Percentiles rank a stretch among this genome's conserved stretches.
Evolutionary conservation across 2,113 vertebrate genomes (phyloP).

Genomic region (Xiphophorus couchianus): DNA sequence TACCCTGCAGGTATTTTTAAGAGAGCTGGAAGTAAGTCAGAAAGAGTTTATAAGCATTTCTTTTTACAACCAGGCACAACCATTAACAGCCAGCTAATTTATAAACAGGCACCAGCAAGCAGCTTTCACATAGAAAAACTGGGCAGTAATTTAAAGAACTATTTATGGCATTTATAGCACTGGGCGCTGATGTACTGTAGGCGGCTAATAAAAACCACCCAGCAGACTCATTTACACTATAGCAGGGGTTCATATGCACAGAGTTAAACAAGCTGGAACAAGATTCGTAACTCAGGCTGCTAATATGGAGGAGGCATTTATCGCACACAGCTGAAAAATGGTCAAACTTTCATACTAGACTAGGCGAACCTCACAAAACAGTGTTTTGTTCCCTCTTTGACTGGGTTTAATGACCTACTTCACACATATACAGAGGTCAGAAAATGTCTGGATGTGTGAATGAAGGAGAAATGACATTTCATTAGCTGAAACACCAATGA

Average conservation of each 20-base stretch:
- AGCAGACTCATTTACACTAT: conserved; percentile 36
- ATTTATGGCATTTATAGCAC: conserved; percentile 34
- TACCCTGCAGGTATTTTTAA: conserved; percentile 30
- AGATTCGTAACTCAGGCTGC: conserved; percentile 17
- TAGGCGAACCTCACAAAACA: neutral
- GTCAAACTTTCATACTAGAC: neutral
- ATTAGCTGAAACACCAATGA: conserved; percentile 18
- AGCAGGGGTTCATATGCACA: neutral
- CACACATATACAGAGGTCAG: conserved; percentile 19
- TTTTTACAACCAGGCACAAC: conserved; percentile 40
- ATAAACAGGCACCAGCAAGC: conserved; percentile 30
- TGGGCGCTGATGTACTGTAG: conserved; percentile 16
- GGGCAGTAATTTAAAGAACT: conserved; percentile 38
- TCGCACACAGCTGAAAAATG: neutral
- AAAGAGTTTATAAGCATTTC: conserved; percentile 35
- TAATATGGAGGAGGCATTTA: conserved; percentile 29
- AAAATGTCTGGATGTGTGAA: conserved; percentile 10
- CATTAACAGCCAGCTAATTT: conserved; percentile 34
- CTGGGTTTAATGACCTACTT: conserved; percentile 30
- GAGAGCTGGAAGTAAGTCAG: conserved; percentile 34
- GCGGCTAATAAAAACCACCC: conserved; percentile 34
- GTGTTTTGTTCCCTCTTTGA: conserved; percentile 34
- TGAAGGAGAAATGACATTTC: conserved; percentile 23
- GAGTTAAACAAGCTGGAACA: conserved; percentile 25
- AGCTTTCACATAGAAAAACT: conserved; percentile 37